Conservation (phyloP, 2,888 invertebrate genomes). For the Lagria hirta region DNA sequence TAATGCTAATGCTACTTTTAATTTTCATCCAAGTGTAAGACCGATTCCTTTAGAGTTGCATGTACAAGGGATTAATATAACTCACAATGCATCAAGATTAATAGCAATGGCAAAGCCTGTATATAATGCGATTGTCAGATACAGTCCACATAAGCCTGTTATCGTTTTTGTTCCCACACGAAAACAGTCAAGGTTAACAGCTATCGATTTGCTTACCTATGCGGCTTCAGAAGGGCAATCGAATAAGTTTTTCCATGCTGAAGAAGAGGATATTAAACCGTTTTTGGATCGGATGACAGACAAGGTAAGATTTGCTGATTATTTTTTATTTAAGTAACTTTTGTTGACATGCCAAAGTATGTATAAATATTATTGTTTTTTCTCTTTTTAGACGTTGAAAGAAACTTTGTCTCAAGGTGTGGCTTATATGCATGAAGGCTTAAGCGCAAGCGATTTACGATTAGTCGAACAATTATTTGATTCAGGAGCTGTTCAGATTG, state of each 20-base stretch:
- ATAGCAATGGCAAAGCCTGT: conserved; percentile 98
- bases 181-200: conserved; percentile 89
- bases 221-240: conserved; percentile 88
- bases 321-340: background rate
- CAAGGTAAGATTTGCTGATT: conserved; percentile 59
- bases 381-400: conserved; percentile 66
- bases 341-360: conserved; percentile 8
- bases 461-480: conserved; percentile 93
- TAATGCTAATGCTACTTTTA: conserved; percentile 90
- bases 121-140: conserved; percentile 86
- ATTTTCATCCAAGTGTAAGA: conserved; percentile 97
- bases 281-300: conserved; percentile 87
- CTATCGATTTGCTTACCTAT: conserved; percentile 92
- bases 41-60: conserved; percentile 94
- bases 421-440: conserved; percentile 95
- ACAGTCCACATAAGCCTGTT: conserved; percentile 82
- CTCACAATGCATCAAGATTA: conserved; percentile 93
- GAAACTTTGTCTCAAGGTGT: conserved; percentile 95
- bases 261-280: conserved; percentile 82
- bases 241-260: conserved; percentile 86
- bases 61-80: conserved; percentile 96
- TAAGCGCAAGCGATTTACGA: conserved; percentile 79
- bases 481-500: conserved; percentile 88
- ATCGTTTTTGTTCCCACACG: conserved; percentile 90
- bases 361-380: conserved; percentile 3